Evolutionary conservation across 2,888 invertebrate genomes (phyloP).

Genomic region (Notodonta ziczac): DNA sequence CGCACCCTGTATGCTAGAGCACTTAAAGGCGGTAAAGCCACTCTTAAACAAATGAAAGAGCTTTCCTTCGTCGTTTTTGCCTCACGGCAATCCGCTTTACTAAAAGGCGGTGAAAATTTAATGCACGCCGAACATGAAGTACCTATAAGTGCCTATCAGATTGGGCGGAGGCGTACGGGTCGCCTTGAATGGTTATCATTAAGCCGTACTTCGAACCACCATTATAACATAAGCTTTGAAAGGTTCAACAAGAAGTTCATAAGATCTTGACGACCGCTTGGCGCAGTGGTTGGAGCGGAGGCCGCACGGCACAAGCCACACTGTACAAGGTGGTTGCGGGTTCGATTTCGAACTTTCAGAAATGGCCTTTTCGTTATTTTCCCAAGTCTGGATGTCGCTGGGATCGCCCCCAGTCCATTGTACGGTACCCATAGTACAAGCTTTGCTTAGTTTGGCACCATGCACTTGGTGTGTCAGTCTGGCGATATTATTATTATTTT

Average conservation of each 20-base stretch:
- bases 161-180: conserved; percentile 18
- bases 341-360: too few relatives aligned
- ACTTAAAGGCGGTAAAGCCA: conserved; percentile 77
- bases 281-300: too few relatives aligned
- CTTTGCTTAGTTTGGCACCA: too few relatives aligned
- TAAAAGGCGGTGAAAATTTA: conserved; percentile 75
- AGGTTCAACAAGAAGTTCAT: not conserved
- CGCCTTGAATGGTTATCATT: conserved; percentile 2
- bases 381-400: too few relatives aligned
- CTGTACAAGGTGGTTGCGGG: too few relatives aligned
- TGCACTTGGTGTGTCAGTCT: too few relatives aligned
- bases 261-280: too few relatives aligned
- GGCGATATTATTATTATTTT: too few relatives aligned
- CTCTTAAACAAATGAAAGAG: conserved; percentile 81
- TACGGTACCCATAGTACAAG: too few relatives aligned
- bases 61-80: conserved; percentile 67
- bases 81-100: conserved; percentile 72
- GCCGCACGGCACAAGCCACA: too few relatives aligned
- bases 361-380: too few relatives aligned
- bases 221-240: conserved; percentile 1
- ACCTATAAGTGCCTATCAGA: conserved; percentile 41
- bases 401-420: too few relatives aligned
- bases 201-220: not conserved
- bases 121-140: conserved; percentile 65
- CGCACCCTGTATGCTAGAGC: conserved; percentile 67